Evolutionary conservation across 2,113 vertebrate genomes (phyloP).

Genomic region (Lampris megalopsis): DNA sequence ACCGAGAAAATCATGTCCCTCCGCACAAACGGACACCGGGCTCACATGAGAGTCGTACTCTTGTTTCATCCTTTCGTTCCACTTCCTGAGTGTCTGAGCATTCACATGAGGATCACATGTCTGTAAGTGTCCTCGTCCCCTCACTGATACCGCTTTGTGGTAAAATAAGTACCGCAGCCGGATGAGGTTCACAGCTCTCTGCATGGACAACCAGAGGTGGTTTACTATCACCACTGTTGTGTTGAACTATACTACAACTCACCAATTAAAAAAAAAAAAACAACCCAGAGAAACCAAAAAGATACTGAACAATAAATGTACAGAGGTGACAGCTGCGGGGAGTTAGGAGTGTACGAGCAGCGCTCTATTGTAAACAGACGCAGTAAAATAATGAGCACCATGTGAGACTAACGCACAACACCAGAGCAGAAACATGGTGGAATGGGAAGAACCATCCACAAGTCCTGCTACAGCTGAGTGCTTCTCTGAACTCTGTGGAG

Average conservation of each 20-base stretch:
- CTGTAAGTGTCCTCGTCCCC: constrained; percentile 9
- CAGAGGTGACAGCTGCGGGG: background rate
- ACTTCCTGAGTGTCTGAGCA: constrained; percentile 13
- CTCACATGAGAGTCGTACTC: constrained; percentile 49
- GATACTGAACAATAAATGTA: constrained; percentile 19
- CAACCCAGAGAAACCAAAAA: background rate
- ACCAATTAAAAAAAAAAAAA: background rate
- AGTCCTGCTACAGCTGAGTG: constrained; percentile 12
- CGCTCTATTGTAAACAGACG: background rate
- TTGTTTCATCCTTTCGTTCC: constrained; percentile 60
- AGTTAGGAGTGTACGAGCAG: background rate
- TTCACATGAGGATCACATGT: constrained; percentile 22
- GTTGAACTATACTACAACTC: background rate
- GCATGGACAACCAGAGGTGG: constrained; percentile 4
- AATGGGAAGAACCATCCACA: constrained; percentile 27
- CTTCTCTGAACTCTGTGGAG: constrained; percentile 21
- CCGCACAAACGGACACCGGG: constrained; percentile 26
- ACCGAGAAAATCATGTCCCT: constrained; percentile 24
- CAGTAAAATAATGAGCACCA: constrained; percentile 37
- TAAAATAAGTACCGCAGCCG: constrained; percentile 16
- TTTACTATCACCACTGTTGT: background rate
- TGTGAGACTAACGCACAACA: constrained; percentile 3
- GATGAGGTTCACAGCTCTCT: background rate
- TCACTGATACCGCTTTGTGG: constrained; percentile 4
- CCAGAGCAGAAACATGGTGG: background rate